Conservation (phyloP, 2,113 vertebrate genomes). For the Thalassarche chlororhynchos region DNA sequence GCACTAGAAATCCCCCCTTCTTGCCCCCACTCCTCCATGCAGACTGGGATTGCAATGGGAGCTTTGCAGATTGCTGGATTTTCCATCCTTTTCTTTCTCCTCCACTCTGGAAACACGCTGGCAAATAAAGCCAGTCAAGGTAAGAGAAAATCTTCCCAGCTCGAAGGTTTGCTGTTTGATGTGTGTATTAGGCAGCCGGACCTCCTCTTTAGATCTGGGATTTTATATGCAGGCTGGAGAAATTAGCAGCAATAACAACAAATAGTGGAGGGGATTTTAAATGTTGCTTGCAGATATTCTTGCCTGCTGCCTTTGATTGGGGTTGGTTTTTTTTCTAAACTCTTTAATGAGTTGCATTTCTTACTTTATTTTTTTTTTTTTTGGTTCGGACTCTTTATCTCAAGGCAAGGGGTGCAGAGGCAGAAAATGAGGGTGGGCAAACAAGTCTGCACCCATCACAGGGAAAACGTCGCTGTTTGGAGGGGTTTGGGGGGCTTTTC, state of each 20-base stretch:
- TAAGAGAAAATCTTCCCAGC: conserved; percentile 74
- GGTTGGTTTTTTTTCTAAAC: background rate
- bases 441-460: background rate
- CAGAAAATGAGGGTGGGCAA: background rate
- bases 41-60: conserved; percentile 81
- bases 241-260: conserved; percentile 16
- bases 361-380: background rate
- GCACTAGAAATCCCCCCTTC: conserved; percentile 51
- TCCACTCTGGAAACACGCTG: conserved; percentile 80
- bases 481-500: background rate
- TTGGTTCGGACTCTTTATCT: background rate
- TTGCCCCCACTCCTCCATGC: conserved; percentile 46
- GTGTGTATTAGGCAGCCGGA: background rate
- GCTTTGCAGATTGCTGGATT: conserved; percentile 85
- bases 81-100: conserved; percentile 87
- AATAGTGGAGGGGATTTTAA: conserved; percentile 22
- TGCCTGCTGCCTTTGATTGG: background rate
- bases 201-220: conserved; percentile 1
- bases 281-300: background rate
- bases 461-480: background rate
- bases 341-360: background rate
- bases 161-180: conserved; percentile 21
- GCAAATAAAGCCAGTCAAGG: conserved; percentile 89
- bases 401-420: background rate
- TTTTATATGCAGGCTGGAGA: conserved; percentile 9